Conservation (phyloP, 2,113 vertebrate genomes). For the Poeciliopsis turrubarensis region DNA sequence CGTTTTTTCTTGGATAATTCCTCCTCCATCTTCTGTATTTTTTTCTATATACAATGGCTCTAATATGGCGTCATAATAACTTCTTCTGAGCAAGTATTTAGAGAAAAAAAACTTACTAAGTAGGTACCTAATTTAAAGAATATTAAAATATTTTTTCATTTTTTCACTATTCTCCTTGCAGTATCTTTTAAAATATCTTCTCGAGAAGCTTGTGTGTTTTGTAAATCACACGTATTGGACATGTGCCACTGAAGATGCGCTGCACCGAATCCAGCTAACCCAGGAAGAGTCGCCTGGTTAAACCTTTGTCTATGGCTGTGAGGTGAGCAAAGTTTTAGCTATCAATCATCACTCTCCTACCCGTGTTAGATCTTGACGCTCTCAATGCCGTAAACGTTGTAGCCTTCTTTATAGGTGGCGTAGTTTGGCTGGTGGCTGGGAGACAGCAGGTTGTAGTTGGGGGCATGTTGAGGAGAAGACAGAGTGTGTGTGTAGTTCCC, state of each 20-base stretch:
- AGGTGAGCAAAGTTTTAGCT: background rate
- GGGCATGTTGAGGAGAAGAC: slow-evolving; percentile 1
- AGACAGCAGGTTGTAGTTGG: slow-evolving; percentile 1
- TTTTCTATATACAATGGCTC: too few species aligned
- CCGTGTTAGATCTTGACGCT: background rate
- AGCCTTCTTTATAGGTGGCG: slow-evolving; percentile 1
- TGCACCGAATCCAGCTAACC: background rate
- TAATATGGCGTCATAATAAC: too few species aligned
- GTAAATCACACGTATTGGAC: background rate
- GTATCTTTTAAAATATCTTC: background rate
- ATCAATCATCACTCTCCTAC: background rate
- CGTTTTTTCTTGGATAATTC: too few species aligned
- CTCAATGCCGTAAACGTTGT: slow-evolving; percentile 1
- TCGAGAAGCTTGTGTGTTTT: background rate
- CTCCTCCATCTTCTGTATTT: too few species aligned
- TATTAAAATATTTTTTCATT: background rate
- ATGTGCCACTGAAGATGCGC: background rate
- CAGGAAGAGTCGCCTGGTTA: background rate
- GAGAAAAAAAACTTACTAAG: too few species aligned
- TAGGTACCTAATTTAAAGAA: too few species aligned
- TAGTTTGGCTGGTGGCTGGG: slow-evolving; percentile 1
- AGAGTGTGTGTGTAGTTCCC: background rate
- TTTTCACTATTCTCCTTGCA: background rate
- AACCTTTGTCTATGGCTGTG: background rate
- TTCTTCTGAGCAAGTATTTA: too few species aligned